phyloP scores from a whole-genome alignment of 1,140 invertebrate genomes.

The Coptotermes formosanus region DNA sequence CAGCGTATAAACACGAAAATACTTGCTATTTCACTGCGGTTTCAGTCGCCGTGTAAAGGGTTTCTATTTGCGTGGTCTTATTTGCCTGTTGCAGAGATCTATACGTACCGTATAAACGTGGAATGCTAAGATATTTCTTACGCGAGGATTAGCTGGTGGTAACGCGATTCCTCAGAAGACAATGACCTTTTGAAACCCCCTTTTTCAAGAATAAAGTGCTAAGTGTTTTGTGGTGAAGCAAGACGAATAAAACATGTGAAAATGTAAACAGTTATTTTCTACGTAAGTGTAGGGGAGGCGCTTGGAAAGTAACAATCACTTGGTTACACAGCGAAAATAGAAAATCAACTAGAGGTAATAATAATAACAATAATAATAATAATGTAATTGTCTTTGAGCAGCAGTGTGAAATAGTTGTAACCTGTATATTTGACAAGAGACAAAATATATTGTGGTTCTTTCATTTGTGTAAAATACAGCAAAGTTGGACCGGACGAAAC shows the following conservation, averaged over 20 bases:
- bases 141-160: neutral
- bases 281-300: neutral
- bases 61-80: neutral
- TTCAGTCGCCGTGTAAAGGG: neutral
- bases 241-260: neutral
- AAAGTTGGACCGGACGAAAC: neutral
- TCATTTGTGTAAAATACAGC: constrained; percentile 10
- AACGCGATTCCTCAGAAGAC: neutral
- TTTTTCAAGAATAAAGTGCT: neutral
- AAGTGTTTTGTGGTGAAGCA: neutral
- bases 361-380: neutral
- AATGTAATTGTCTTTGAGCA: neutral
- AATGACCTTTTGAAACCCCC: neutral
- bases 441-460: constrained; percentile 4
- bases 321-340: neutral
- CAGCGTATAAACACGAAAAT: neutral
- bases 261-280: neutral
- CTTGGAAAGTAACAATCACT: neutral
- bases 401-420: neutral
- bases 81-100: neutral
- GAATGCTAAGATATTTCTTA: neutral
- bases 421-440: constrained; percentile 8
- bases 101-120: neutral
- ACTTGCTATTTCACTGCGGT: neutral
- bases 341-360: neutral